Evolutionary conservation across 2,113 vertebrate genomes (phyloP), one percentile per base, ranked within the genome.

Genomic region (Chascanopsetta lugubris): DNA sequence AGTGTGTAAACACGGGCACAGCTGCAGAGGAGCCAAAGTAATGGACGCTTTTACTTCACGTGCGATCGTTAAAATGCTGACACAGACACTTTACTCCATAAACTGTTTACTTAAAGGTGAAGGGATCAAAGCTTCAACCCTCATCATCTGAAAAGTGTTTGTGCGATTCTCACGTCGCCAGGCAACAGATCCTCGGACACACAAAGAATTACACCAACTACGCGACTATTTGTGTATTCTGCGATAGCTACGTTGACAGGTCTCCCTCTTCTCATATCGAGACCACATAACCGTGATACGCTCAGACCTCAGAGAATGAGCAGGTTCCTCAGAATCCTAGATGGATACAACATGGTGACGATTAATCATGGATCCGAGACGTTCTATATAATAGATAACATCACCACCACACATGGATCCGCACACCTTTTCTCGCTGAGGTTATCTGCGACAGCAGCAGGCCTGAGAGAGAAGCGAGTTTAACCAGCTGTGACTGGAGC

Each of bases 171-270:
- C 47, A 17, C 27, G 82, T 67, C 74, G 72, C 40, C 3, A 18
- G 51, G 67, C 0, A 0, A 36, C 40, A 0, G 26, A 56, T 18
- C 29, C 18, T 42, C 38, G 15, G 38, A 8, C 1, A 17, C 17
- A 42, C 5, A 60, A 82, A 61, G 10, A 46, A 61, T 46, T 17
- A 57, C 22, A 5, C 5, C 5, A 21, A 55, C 59, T 26, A 57
- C 30, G 38, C 18, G 11, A 36, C 5, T 30, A 45, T 20, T 4
- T 60, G 46, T 75, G 46, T 68, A 13, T 51, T 43, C 12, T 36
- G 51, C 25, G 42, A 72, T 54, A 51, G 24, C 26, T 26, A 29
- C 57, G 46, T 69, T 66, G 61, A 76, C 51, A 38, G 10, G 45
- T 17, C 6, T 15, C 3, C 12, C 6, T 45, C 6, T 42, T 46